Evolutionary conservation across 2,797 vertebrate genomes (phyloP), one percentile per base, ranked within the genome.

Genomic region (Anniella stebbinsi): DNA sequence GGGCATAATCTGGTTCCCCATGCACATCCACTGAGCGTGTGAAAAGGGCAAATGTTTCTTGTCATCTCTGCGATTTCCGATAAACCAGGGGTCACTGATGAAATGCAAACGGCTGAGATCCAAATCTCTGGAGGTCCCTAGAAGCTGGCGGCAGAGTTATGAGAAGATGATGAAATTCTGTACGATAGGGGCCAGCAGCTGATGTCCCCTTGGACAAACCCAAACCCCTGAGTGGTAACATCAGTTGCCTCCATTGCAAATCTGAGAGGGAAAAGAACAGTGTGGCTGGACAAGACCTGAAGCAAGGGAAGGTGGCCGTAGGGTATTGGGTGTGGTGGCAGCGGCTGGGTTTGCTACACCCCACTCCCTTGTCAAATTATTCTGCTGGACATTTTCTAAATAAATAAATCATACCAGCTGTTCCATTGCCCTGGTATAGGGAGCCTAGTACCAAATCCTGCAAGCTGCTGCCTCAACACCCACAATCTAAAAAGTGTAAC

Each of bases 401-500:
- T 80, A 88, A 10, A 38, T 45, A 63, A 83, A 54, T 76, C 36
- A n/a, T 67, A 33, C 69, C 17, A 33, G n/a, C 77, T 66, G 33
- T 75, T 41, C 9, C 33, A n/a, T 51, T 89, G 60, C 63, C 3
- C 51, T 72, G 48, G 33, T 25, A 30, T 1, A 66, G 78, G n/a
- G 41, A 36, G 28, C 10, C 51, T 51, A 28, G 36, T 11, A n/a
- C 21, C 4, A 25, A 1, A 48, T 72, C 45, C 41, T 33, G 23
- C 23, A 69, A 36, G 28, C 86, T 21, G 28, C 69, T n/a, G 36
- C 25, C 2, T 63, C 84, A 78, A 89, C 60, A 82, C 69, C 30
- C 18, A 15, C 54, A 38, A 92, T 91, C 70, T 88, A 91, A 93
- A 89, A 78, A 72, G 67, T 85, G 83, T 69, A 48, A 36, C 75